Evolutionary conservation across 1,140 invertebrate species (phyloP).

Genomic region (Uloborus diversus): DNA sequence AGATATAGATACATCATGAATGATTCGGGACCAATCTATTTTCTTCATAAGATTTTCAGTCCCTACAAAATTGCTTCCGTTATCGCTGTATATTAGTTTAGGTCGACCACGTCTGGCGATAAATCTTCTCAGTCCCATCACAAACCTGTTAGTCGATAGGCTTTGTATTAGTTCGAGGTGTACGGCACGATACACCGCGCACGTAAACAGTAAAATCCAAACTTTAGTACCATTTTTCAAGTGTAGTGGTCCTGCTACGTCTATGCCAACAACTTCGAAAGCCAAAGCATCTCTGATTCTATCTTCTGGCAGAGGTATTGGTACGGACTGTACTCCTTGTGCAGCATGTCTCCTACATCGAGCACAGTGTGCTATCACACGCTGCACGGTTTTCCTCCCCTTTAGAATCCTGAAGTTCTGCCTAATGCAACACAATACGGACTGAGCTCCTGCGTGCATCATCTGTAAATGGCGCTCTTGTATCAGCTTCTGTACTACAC

Average conservation of each 20-base stretch:
- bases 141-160: background rate
- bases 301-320: no score
- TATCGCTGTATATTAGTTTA: background rate
- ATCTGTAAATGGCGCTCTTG: no score
- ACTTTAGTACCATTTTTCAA: slow-evolving; percentile 56
- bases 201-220: slow-evolving; percentile 15
- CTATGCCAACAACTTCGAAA: no score
- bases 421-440: no score
- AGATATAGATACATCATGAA: background rate
- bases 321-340: no score
- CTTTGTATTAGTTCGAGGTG: slow-evolving; percentile 8
- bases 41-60: background rate
- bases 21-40: background rate
- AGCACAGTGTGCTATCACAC: no score
- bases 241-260: slow-evolving; percentile 62
- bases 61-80: background rate
- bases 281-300: no score
- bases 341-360: no score
- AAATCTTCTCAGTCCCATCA: slow-evolving; percentile 5
- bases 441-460: no score
- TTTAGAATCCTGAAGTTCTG: no score
- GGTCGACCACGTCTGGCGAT: background rate
- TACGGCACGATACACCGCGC: background rate
- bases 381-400: no score
- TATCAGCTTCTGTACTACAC: no score